Evolutionary conservation across 53 echinoderm and acorn worm genomes (phyloP).

Genomic region (Astropecten irregularis): DNA sequence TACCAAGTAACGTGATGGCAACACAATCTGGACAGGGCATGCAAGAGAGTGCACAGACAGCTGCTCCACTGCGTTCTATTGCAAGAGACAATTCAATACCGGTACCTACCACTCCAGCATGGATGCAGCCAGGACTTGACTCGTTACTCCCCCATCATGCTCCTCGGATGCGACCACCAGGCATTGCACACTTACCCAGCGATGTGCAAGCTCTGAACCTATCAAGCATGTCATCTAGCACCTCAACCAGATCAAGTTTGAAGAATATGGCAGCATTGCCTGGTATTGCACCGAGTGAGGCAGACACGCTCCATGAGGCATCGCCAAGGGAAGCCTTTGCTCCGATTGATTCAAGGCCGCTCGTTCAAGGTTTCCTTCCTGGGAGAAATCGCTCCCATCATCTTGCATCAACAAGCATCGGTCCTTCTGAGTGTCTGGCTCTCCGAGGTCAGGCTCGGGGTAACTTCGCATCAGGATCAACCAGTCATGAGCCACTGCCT

Average conservation of each 20-base stretch:
- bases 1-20: no score
- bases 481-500: background rate
- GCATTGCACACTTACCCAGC: background rate
- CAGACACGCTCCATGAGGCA: background rate
- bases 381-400: background rate
- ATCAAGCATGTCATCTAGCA: background rate
- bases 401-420: background rate
- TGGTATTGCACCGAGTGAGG: background rate
- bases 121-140: background rate
- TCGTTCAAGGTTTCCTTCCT: no score
- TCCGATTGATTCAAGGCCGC: background rate
- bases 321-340: background rate
- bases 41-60: background rate
- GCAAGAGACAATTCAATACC: background rate
- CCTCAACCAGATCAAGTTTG: background rate
- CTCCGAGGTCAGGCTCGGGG: background rate
- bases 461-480: background rate
- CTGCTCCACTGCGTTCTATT: background rate
- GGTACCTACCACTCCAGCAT: background rate
- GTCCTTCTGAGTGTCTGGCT: no score
- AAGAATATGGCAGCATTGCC: background rate
- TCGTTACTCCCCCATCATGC: background rate
- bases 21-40: background rate
- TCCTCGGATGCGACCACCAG: background rate
- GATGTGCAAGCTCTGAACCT: background rate